These are phyloP conservation scores for Cerceris ruficornis DNA, from an alignment of 2,888 invertebrate genomes.

Conservation along the genomic window DNA sequence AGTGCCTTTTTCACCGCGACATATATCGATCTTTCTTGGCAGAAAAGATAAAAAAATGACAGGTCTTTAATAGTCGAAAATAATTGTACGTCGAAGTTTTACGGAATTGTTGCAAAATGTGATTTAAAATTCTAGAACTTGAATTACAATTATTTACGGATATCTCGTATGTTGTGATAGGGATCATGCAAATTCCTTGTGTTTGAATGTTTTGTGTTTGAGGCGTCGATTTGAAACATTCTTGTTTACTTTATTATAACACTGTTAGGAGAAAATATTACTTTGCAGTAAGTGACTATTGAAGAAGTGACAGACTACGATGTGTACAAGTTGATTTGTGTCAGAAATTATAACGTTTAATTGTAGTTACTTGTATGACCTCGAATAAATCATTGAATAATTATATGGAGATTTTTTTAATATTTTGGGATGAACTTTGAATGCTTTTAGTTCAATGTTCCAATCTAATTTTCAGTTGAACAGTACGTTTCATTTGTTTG, in stretches of 20 bases:
- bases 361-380: too few relatives aligned
- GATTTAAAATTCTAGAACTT: background rate
- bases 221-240: background rate
- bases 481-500: too few relatives aligned
- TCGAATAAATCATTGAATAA: too few relatives aligned
- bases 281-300: background rate
- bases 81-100: background rate
- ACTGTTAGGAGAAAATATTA: background rate
- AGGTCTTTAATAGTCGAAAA: slow-evolving; percentile 22
- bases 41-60: slow-evolving; percentile 44
- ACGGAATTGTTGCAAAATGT: background rate
- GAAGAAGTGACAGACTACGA: too few relatives aligned
- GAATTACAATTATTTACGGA: background rate
- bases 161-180: background rate
- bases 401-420: too few relatives aligned
- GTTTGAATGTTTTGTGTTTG: background rate
- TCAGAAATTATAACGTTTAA: too few relatives aligned
- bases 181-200: background rate
- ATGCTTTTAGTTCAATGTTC: too few relatives aligned
- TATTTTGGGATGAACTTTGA: too few relatives aligned
- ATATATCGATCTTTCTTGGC: slow-evolving; percentile 64
- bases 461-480: too few relatives aligned
- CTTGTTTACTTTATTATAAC: background rate
- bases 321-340: too few relatives aligned
- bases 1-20: slow-evolving; percentile 25